Conservation (phyloP, 1,140 invertebrate genomes). For the Drosophila virilis region DNA sequence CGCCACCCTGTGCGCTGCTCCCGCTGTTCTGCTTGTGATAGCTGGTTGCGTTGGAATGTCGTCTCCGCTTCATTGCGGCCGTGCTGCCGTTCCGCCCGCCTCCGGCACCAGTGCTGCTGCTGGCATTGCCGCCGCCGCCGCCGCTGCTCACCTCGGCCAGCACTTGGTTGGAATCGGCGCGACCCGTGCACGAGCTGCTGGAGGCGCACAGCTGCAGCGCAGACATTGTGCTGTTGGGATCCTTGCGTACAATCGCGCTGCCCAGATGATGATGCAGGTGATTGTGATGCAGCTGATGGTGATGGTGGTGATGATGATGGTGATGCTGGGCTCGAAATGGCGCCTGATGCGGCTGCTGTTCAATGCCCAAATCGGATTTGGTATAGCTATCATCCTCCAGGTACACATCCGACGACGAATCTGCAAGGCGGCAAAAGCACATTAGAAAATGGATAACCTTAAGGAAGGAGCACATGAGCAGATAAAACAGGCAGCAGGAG, state of each 20-base stretch:
- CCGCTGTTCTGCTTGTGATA: slow-evolving; percentile 57
- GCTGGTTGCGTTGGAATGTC: slow-evolving; percentile 87
- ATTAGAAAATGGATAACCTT: neutral
- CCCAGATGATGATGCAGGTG: slow-evolving; percentile 51
- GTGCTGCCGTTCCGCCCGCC: slow-evolving; percentile 24
- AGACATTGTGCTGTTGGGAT: slow-evolving; percentile 87
- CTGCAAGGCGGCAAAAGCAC: slow-evolving; percentile 13
- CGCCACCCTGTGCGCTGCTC: slow-evolving; percentile 7
- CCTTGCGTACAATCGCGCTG: slow-evolving; percentile 84
- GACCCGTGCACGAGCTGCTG: slow-evolving; percentile 1
- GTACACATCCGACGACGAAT: slow-evolving; percentile 82
- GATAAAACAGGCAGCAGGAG: too few species aligned
- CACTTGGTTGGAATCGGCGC: neutral
- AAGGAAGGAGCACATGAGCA: too few species aligned
- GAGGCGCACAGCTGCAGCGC: slow-evolving; percentile 85
- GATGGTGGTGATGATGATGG: slow-evolving; percentile 47
- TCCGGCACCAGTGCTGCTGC: neutral
- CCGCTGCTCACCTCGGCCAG: neutral
- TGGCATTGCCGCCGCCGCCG: slow-evolving; percentile 20
- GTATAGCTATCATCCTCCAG: slow-evolving; percentile 82
- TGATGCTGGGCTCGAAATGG: slow-evolving; percentile 61
- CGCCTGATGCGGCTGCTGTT: slow-evolving; percentile 63
- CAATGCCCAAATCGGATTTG: slow-evolving; percentile 82
- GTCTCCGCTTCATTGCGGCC: slow-evolving; percentile 83
- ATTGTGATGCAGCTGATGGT: slow-evolving; percentile 48